Conservation (phyloP, 2,888 invertebrate genomes). For the Hymenopus coronatus region DNA sequence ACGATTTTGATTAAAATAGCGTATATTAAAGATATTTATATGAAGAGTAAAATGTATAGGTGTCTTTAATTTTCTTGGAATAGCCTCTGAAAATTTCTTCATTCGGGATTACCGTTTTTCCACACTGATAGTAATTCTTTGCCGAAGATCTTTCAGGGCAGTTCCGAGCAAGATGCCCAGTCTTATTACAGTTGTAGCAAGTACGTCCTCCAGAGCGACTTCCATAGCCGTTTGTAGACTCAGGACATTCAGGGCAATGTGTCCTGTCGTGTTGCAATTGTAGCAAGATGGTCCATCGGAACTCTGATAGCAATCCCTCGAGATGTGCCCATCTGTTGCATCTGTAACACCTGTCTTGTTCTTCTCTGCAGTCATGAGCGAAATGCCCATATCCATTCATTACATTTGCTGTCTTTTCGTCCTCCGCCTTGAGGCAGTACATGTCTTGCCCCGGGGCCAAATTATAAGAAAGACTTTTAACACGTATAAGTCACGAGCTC, state of each 20-base stretch:
- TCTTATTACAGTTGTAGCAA: slow-evolving; percentile 67
- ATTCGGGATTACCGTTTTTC: too few relatives aligned
- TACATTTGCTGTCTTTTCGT: slow-evolving; percentile 68
- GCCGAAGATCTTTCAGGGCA: slow-evolving; percentile 53
- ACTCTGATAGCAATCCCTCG: slow-evolving; percentile 82
- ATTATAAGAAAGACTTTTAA: too few relatives aligned
- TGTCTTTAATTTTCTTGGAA: too few relatives aligned
- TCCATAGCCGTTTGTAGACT: slow-evolving; percentile 32
- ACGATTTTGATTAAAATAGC: too few relatives aligned
- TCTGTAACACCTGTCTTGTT: slow-evolving; percentile 71
- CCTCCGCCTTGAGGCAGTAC: too few relatives aligned
- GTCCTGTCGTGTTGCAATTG: slow-evolving; percentile 92
- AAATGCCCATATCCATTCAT: slow-evolving; percentile 90
- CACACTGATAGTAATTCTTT: slow-evolving; percentile 90
- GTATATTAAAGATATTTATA: too few relatives aligned
- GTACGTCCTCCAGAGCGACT: slow-evolving; percentile 42
- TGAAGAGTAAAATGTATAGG: too few relatives aligned
- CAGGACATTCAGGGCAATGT: slow-evolving; percentile 64
- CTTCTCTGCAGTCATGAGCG: slow-evolving; percentile 91
- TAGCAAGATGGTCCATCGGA: slow-evolving; percentile 75
- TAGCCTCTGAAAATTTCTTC: too few relatives aligned
- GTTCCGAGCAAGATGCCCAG: slow-evolving; percentile 67
- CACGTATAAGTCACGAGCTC: too few relatives aligned
- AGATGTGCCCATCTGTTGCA: slow-evolving; percentile 92
- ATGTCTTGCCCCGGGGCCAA: slow-evolving; percentile 55